Percentiles rank a stretch among this genome's conserved stretches.
These are phyloP conservation scores for Athene cunicularia DNA, from an alignment of 2,113 vertebrate genomes.

Conservation along the genomic window DNA sequence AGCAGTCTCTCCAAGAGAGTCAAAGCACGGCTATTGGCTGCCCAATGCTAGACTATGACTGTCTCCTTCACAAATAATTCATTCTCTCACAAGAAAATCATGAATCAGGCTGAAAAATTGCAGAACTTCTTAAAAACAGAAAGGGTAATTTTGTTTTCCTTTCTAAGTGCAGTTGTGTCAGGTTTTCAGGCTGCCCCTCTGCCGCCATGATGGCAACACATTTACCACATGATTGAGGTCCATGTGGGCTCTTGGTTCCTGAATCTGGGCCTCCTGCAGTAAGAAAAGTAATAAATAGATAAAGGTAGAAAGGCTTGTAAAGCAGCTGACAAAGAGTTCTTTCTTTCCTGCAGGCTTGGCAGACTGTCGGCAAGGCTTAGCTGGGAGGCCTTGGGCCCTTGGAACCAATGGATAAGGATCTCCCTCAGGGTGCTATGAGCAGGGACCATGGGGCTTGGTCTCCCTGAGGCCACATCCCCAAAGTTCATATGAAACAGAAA, in stretches of 20 bases:
- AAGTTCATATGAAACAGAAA: background rate
- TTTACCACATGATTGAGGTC: fast-evolving
- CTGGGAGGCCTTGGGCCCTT: background rate
- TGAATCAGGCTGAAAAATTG: background rate
- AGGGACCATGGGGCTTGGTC: background rate
- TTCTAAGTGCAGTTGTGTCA: background rate
- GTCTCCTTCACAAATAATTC: conserved; percentile 19
- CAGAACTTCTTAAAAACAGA: background rate
- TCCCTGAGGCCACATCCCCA: background rate
- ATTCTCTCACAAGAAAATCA: background rate
- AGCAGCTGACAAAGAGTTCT: background rate
- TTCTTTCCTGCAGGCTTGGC: background rate
- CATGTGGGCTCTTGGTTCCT: background rate
- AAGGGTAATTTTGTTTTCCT: background rate
- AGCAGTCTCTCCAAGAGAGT: background rate
- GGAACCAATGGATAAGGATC: fast-evolving
- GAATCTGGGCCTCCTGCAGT: background rate
- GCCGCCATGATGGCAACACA: background rate
- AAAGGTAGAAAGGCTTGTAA: background rate
- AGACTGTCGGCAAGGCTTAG: background rate
- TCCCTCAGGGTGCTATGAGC: background rate
- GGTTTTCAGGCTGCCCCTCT: background rate
- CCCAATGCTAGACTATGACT: background rate
- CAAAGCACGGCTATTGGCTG: background rate
- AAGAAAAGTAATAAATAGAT: background rate